A percentile compares a stretch with the other conserved stretches of the same genome.
phyloP scores from a whole-genome alignment of 2,797 vertebrate genomes.

The Halcyon leucocephala region DNA sequence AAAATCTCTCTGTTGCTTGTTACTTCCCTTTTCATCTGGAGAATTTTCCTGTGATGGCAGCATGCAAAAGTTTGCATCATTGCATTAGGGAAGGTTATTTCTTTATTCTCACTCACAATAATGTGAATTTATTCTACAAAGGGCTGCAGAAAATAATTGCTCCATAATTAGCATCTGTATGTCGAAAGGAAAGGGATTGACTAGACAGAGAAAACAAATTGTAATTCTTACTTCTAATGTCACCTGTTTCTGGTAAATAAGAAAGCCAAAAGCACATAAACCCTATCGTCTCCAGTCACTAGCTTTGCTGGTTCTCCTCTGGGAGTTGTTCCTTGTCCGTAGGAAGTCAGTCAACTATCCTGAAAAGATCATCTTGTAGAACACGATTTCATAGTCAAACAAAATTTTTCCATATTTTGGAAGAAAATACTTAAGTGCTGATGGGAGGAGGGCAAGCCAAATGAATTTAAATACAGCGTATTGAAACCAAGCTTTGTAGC shows the following conservation, averaged over 20 bases:
- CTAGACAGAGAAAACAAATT: not conserved
- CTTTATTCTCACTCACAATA: not conserved
- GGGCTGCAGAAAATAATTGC: not conserved
- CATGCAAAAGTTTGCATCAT: rapidly evolving
- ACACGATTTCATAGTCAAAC: not conserved
- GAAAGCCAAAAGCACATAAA: not conserved
- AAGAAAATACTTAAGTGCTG: not conserved
- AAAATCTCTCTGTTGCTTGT: not conserved
- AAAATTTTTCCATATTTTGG: not conserved
- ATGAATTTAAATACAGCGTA: not conserved
- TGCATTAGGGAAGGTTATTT: not conserved
- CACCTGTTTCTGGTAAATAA: not conserved
- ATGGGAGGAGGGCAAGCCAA: not conserved
- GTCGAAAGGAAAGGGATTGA: not conserved
- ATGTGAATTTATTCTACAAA: not conserved
- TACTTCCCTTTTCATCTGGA: not conserved
- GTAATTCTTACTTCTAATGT: not conserved
- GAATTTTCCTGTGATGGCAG: not conserved
- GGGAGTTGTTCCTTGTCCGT: not conserved
- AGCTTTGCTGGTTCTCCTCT: not conserved
- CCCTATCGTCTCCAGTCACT: not conserved
- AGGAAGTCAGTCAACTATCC: not conserved
- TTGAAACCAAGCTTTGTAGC: not conserved
- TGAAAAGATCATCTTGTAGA: not conserved
- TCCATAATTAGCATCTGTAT: not conserved